Evolutionary conservation across 2,113 vertebrate genomes (phyloP).

Genomic region (Tenrec ecaudatus): DNA sequence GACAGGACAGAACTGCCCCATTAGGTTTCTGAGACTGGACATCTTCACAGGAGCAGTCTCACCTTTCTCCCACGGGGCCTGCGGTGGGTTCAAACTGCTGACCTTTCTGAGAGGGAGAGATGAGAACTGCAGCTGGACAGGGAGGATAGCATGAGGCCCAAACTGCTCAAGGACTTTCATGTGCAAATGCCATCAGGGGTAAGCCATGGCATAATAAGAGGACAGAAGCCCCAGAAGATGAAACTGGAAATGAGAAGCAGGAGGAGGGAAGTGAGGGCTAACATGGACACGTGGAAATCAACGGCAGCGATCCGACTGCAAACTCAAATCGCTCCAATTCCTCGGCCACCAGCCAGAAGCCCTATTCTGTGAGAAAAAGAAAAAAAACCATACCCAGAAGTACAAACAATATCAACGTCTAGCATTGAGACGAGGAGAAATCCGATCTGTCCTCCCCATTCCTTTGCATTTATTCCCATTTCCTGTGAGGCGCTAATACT

Average conservation of each 20-base stretch:
- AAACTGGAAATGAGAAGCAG: neutral
- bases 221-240: conserved; percentile 13
- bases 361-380: neutral
- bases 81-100: neutral
- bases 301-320: neutral
- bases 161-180: neutral
- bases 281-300: conserved; percentile 40
- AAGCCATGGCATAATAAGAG: neutral
- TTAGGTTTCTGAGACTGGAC: too few relatives aligned
- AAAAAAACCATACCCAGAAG: neutral
- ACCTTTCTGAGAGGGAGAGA: neutral
- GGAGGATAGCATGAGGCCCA: neutral
- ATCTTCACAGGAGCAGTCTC: too few relatives aligned
- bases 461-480: neutral
- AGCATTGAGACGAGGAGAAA: neutral
- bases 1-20: too few relatives aligned
- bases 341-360: neutral
- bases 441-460: neutral
- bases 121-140: neutral
- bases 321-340: conserved; percentile 26
- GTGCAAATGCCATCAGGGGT: neutral
- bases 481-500: neutral
- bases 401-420: neutral
- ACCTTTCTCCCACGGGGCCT: neutral
- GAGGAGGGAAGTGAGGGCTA: neutral